These are phyloP conservation scores for Kryptolebias marmoratus DNA, from an alignment of 2,113 vertebrate species.

Conservation along the genomic window DNA sequence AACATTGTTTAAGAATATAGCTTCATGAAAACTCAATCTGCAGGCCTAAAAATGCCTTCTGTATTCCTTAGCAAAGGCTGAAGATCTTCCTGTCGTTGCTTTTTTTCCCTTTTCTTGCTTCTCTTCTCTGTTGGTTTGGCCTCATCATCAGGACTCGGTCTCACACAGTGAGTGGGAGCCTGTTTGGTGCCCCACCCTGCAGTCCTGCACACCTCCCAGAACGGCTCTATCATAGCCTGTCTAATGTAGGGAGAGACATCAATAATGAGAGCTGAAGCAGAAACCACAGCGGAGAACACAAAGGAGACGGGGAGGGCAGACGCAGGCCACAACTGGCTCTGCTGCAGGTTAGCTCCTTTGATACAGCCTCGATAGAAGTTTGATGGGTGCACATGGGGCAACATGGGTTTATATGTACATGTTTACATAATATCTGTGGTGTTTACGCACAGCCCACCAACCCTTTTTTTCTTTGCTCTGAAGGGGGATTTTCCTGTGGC, in stretches of 20 bases:
- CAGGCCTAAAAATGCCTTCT: too few relatives aligned
- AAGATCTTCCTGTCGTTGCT: conserved; percentile 35
- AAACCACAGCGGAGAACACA: conserved; percentile 69
- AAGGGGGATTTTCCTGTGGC: conserved; percentile 82
- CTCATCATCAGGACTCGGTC: conserved; percentile 34
- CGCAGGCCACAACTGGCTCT: conserved; percentile 64
- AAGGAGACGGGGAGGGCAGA: conserved; percentile 59
- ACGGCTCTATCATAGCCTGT: conserved; percentile 53
- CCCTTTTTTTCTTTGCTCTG: conserved; percentile 65
- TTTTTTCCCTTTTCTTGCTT: neutral
- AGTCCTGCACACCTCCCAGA: conserved; percentile 61
- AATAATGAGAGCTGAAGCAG: conserved; percentile 74
- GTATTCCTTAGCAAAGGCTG: neutral
- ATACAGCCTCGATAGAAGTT: conserved; percentile 70
- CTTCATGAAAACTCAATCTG: too few relatives aligned
- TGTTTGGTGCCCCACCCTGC: conserved; percentile 63
- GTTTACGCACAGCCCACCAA: conserved; percentile 72
- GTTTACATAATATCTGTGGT: conserved; percentile 69
- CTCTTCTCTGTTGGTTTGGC: conserved; percentile 14
- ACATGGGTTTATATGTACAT: conserved; percentile 66
- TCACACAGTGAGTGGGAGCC: conserved; percentile 65
- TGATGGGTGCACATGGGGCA: conserved; percentile 73
- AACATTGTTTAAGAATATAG: too few relatives aligned
- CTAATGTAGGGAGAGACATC: conserved; percentile 65
- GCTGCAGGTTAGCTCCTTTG: conserved; percentile 76